These are phyloP conservation scores for Paratilapia polleni DNA, from an alignment of 2,113 vertebrate species.

Conservation along the genomic window DNA sequence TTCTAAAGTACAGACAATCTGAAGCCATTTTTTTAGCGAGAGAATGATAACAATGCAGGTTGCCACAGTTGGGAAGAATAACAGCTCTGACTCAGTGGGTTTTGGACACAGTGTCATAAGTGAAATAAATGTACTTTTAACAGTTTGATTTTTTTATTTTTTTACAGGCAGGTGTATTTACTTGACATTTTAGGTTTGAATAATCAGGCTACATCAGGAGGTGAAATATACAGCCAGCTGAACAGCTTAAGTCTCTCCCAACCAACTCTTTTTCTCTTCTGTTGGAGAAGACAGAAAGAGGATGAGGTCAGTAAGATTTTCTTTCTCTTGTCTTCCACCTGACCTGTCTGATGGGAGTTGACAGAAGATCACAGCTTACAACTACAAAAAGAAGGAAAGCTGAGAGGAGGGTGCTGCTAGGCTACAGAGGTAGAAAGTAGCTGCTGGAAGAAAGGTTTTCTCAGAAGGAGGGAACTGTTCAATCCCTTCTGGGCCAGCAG, in stretches of 20 bases:
- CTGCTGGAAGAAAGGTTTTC: constrained; percentile 18
- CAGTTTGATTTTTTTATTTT: background rate
- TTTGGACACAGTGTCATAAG: background rate
- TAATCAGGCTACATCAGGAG: background rate
- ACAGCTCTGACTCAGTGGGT: background rate
- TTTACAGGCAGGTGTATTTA: background rate
- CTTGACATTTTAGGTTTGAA: background rate
- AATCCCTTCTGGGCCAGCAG: constrained; percentile 19
- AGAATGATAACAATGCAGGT: background rate
- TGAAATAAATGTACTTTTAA: background rate
- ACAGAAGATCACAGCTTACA: constrained; percentile 61
- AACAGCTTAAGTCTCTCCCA: background rate
- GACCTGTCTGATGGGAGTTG: constrained; percentile 59
- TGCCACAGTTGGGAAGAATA: background rate
- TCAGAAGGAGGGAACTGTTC: constrained; percentile 14
- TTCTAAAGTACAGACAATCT: background rate
- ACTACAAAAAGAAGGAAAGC: constrained; percentile 17
- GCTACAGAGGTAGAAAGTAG: constrained; percentile 17
- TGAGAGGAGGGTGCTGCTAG: background rate
- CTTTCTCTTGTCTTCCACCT: constrained; percentile 56
- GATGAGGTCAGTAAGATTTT: constrained; percentile 26
- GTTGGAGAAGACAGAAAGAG: background rate
- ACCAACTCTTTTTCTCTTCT: background rate
- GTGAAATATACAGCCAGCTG: background rate
- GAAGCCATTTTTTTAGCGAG: background rate